A percentile compares a stretch with the other conserved stretches of the same genome.
phyloP scores from a whole-genome alignment of 2,888 invertebrate species.

The Andrena praecox region DNA sequence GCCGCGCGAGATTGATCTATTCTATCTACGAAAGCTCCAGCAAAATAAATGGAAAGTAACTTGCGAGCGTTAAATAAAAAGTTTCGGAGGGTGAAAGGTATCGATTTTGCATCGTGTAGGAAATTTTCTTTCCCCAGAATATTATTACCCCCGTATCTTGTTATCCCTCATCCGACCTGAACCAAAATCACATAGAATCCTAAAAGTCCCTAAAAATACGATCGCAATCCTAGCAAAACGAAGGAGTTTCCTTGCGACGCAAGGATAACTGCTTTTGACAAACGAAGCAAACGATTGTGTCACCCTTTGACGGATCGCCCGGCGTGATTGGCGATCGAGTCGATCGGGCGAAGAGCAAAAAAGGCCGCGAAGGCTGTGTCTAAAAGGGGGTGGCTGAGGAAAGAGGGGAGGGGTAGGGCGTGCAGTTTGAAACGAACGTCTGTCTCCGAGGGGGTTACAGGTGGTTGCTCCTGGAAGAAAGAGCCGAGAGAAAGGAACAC shows the following conservation, averaged over 20 bases:
- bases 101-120: not conserved
- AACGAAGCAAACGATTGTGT: slow-evolving; percentile 13
- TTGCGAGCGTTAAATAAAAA: slow-evolving; percentile 11
- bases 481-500: slow-evolving; percentile 49
- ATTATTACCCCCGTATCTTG: not conserved
- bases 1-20: slow-evolving; percentile 33
- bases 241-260: not conserved
- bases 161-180: not conserved
- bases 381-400: slow-evolving; percentile 10
- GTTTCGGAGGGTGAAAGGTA: not conserved
- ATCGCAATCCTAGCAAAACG: not conserved
- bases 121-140: not conserved
- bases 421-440: slow-evolving; percentile 54
- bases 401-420: slow-evolving; percentile 25
- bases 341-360: slow-evolving; percentile 42
- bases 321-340: slow-evolving; percentile 57
- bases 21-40: slow-evolving; percentile 4
- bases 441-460: slow-evolving; percentile 71
- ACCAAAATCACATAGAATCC: not conserved
- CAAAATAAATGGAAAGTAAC: slow-evolving; percentile 29
- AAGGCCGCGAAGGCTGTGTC: slow-evolving; percentile 31
- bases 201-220: not conserved
- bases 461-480: slow-evolving; percentile 73
- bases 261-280: not conserved
- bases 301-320: slow-evolving; percentile 55